Conservation (phyloP, 2,797 vertebrate species). For the Sebastes taczanowskii region DNA sequence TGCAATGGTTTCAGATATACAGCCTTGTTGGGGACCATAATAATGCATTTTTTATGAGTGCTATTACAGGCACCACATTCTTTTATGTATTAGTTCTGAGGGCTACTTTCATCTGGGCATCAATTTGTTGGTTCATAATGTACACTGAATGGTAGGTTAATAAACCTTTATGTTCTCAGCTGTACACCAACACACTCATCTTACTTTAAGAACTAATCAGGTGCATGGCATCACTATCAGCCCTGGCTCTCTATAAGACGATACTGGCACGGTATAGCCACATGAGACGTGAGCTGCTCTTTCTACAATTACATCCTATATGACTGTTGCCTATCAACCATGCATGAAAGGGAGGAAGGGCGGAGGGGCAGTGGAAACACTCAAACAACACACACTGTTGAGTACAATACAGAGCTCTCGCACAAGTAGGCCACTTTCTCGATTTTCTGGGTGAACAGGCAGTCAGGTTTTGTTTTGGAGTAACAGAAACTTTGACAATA, state of each 20-base stretch:
- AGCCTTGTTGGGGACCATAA: background rate
- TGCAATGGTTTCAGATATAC: background rate
- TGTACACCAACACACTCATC: background rate
- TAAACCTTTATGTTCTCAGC: background rate
- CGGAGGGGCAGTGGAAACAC: background rate
- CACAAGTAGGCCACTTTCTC: constrained; percentile 34
- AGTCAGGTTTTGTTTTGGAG: constrained; percentile 10
- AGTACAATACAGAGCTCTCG: background rate
- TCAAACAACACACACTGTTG: constrained; percentile 14
- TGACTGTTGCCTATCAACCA: constrained; percentile 6
- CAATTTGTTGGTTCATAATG: background rate
- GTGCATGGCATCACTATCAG: background rate
- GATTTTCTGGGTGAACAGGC: constrained; percentile 31
- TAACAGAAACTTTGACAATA: constrained; percentile 11
- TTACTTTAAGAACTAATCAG: background rate
- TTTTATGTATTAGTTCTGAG: background rate
- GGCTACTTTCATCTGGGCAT: background rate
- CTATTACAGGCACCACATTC: background rate
- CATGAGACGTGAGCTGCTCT: constrained; percentile 1
- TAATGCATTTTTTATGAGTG: constrained; percentile 5
- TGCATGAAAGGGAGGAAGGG: background rate
- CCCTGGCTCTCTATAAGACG: constrained; percentile 1
- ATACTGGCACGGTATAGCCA: background rate
- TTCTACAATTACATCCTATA: constrained; percentile 14
- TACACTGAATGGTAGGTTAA: background rate